Base-by-base conservation (phyloP, 2,888 invertebrate genomes). In the Agonopterix alstromeriana region DNA sequence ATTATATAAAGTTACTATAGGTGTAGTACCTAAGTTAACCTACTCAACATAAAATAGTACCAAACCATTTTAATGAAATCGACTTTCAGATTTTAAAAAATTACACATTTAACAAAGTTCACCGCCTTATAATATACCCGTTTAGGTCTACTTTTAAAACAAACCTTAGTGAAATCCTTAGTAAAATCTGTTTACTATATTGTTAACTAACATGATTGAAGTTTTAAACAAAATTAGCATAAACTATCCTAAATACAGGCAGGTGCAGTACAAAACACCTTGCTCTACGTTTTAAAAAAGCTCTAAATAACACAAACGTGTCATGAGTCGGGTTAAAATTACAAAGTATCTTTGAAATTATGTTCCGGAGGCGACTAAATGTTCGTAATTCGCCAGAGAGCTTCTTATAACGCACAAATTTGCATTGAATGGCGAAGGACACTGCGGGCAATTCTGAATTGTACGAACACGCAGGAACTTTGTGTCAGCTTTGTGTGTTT, bases 341-440 rank as follows among this genome's bases (percentile, higher is more conserved):
- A 75, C 71, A 75, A 77, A 79, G 75, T 66, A 27, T 27, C 5
- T 27, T 67, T 66, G 66, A 72, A 84, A 85, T 85, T 81, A 83
- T 86, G 85, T 84, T 76, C 77, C 70, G 72, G 72, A 82, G 87
- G 88, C 85, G 86, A 83, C 87, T 87, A 87, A 87, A 87, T 81
- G 87, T 79, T 76, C 79, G 81, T 87, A 88, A 87, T 87, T 84
- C 82, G 71, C 73, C 72, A 74, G 69, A 77, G 76, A 77, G 81
- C 79, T 84, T 85, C 84, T 85, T 79, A 78, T 83, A 81, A 77
- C 77, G 77, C 77, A 73, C 65, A 73, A 77, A 88, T 88, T 88
- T 87, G 87, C 88, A 88, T 88, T 87, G 78, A 88, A 88, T 88
- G 84, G 87, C 66, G 70, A 74, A 77, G 81, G 79, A 82, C 79